Percentiles rank a stretch among this genome's conserved stretches.
Conservation (phyloP, 2,888 invertebrate species). For the Xylota segnis region DNA sequence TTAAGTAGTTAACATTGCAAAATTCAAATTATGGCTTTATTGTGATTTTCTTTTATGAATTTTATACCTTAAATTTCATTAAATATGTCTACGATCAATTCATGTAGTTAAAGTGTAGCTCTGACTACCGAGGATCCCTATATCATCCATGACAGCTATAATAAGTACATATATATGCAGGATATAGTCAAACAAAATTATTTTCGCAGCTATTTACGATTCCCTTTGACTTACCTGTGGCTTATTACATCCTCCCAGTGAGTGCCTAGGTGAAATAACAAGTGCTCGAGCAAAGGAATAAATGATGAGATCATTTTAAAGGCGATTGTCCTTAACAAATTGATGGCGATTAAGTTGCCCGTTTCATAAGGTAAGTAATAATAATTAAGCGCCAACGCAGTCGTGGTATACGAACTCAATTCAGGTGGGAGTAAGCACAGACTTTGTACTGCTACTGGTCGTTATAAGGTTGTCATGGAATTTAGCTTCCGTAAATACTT, state of each 20-base stretch:
- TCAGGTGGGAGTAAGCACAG: slow-evolving; percentile 25
- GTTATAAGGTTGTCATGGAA: slow-evolving; percentile 27
- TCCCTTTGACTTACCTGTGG: too few relatives aligned
- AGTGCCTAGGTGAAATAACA: background rate
- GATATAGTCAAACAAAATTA: too few relatives aligned
- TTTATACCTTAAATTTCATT: too few relatives aligned
- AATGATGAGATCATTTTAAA: slow-evolving; percentile 1
- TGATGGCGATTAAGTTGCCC: background rate
- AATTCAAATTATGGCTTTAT: too few relatives aligned
- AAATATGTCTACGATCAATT: too few relatives aligned
- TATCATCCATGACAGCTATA: too few relatives aligned
- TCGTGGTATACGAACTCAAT: background rate
- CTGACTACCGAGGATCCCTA: too few relatives aligned
- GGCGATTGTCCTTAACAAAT: background rate
- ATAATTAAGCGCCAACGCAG: background rate
- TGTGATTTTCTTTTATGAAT: too few relatives aligned
- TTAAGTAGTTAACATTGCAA: too few relatives aligned
- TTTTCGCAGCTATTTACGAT: too few relatives aligned
- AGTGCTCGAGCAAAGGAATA: background rate
- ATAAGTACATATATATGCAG: too few relatives aligned
- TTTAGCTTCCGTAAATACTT: slow-evolving; percentile 21
- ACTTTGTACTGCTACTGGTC: background rate
- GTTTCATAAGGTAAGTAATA: background rate
- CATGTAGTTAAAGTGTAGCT: too few relatives aligned
- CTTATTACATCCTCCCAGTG: background rate